Conservation (phyloP, 2,888 invertebrate species). For the Macrosiphum euphorbiae region DNA sequence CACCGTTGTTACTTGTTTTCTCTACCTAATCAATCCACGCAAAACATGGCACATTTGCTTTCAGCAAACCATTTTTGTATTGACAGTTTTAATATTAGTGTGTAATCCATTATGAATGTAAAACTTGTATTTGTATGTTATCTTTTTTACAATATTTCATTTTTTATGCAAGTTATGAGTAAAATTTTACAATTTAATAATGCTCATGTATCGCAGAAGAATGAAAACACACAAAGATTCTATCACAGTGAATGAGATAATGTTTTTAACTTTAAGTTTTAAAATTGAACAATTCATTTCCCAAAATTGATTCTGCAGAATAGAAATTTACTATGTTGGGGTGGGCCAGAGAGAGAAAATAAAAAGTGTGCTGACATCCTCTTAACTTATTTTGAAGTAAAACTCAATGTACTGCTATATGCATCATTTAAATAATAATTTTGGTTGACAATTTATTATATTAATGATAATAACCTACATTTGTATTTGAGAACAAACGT, state of each 20-base stretch:
- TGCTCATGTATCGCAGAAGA: background rate
- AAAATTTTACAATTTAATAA: background rate
- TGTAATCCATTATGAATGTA: background rate
- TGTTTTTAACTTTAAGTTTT: background rate
- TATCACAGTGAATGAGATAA: background rate
- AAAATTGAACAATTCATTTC: background rate
- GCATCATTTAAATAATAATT: background rate
- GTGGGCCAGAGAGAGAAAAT: background rate
- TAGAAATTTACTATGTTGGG: background rate
- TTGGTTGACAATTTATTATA: background rate
- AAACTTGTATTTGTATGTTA: background rate
- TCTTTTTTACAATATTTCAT: background rate
- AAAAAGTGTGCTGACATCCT: background rate
- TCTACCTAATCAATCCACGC: background rate
- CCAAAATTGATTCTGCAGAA: background rate
- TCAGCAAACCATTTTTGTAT: background rate
- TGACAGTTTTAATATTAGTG: background rate
- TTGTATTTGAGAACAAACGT: background rate
- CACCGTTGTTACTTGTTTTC: background rate
- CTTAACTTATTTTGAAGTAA: background rate
- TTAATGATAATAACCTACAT: background rate
- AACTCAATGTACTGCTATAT: background rate
- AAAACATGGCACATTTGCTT: background rate
- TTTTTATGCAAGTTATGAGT: background rate
- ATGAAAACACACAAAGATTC: background rate